Evolutionary conservation across 2,888 invertebrate genomes (phyloP).

Genomic region (Coelopa pilipes): DNA sequence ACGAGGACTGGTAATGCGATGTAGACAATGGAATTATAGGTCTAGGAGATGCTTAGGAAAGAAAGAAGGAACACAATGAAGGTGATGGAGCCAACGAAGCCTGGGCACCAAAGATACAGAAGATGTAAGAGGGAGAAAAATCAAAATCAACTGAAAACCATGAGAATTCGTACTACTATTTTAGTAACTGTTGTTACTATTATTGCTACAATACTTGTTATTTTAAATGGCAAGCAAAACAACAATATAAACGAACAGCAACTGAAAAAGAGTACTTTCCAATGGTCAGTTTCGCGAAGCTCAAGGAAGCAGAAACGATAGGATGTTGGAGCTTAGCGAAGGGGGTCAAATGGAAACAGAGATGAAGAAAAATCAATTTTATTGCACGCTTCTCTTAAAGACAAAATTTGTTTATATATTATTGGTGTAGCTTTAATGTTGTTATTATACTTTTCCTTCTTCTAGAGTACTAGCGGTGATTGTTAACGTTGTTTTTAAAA

Average conservation of each 20-base stretch:
- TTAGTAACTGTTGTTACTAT: conserved; percentile 43
- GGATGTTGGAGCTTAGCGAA: not conserved
- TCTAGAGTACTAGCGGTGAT: too few relatives aligned
- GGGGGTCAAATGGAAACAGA: not conserved
- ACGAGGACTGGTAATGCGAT: too few relatives aligned
- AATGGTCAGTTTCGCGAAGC: not conserved
- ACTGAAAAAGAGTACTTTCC: not conserved
- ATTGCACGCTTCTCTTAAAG: conserved; percentile 29
- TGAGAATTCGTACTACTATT: conserved; percentile 50
- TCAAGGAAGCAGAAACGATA: not conserved
- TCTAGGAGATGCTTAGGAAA: too few relatives aligned
- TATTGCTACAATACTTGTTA: conserved; percentile 27
- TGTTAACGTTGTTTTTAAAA: too few relatives aligned
- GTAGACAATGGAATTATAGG: too few relatives aligned
- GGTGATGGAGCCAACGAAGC: conserved; percentile 34
- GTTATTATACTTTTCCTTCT: conserved; percentile 32
- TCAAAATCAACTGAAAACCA: conserved; percentile 44
- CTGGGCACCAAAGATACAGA: not conserved
- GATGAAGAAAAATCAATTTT: conserved; percentile 33
- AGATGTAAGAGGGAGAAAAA: conserved; percentile 4
- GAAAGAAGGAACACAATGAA: not conserved
- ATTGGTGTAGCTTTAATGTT: conserved; percentile 41
- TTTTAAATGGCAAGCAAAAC: conserved; percentile 21
- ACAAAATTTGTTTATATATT: conserved; percentile 49
- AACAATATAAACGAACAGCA: not conserved